phyloP scores from a whole-genome alignment of 1,140 invertebrate genomes.

The Adelges cooleyi region DNA sequence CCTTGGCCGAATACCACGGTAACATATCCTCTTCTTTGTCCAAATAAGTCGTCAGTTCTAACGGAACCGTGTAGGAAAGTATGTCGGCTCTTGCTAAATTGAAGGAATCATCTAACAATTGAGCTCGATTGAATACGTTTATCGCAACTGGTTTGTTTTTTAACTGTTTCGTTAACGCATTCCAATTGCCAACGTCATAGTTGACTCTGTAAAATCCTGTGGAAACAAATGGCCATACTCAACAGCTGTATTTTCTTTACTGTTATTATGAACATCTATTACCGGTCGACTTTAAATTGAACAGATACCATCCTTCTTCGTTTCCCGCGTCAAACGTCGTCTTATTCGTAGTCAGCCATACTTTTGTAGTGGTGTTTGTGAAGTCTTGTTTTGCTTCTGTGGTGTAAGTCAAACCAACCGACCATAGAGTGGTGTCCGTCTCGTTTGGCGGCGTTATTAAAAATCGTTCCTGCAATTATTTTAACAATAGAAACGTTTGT shows the following conservation, averaged over 20 bases:
- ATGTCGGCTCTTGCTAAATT: conserved; percentile 42
- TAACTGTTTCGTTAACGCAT: conserved; percentile 23
- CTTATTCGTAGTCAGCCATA: neutral
- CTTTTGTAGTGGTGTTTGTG: neutral
- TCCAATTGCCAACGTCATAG: conserved; percentile 45
- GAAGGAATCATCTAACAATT: conserved; percentile 50
- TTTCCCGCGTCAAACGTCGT: neutral
- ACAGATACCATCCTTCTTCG: conserved; percentile 4
- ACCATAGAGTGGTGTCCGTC: neutral
- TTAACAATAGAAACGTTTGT: neutral
- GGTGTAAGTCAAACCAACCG: conserved; percentile 20
- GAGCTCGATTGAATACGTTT: conserved; percentile 40
- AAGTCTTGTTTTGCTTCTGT: conserved; percentile 3
- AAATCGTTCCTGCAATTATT: neutral
- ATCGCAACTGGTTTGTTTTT: conserved; percentile 3
- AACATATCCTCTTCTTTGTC: conserved; percentile 42
- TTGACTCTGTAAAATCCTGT: conserved; percentile 47
- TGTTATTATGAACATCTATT: too few species aligned
- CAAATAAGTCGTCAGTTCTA: conserved; percentile 40
- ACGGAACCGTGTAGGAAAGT: conserved; percentile 40
- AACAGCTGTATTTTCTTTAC: conserved; percentile 76
- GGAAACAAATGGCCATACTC: too few species aligned
- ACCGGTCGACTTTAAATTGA: conserved; percentile 22
- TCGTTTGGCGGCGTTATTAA: neutral
- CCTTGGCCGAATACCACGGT: conserved; percentile 43